Conservation (phyloP, 2,888 invertebrate species). For the Chromoteleia sp. region DNA sequence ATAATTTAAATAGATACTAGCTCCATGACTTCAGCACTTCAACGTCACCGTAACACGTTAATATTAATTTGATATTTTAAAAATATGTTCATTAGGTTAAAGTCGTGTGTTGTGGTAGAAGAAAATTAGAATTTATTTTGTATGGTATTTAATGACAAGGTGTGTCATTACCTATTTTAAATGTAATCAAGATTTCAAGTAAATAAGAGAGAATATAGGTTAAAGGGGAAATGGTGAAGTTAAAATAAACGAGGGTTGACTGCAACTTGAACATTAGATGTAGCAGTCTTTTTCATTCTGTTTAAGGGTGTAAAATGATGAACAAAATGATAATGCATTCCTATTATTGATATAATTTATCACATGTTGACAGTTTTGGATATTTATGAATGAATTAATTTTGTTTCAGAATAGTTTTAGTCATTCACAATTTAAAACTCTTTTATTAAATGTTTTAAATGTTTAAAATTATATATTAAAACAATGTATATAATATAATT, state of each 20-base stretch:
- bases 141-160: slow-evolving; percentile 3
- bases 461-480: no score
- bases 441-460: no score
- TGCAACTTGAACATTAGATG: slow-evolving; percentile 18
- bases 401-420: no score
- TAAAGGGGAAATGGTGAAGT: slow-evolving; percentile 22
- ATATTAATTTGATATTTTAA: no score
- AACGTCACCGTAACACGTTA: no score
- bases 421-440: no score
- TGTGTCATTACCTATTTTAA: slow-evolving; percentile 20
- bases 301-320: slow-evolving; percentile 30
- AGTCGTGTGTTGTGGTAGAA: no score
- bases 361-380: not conserved
- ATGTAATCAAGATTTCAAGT: slow-evolving; percentile 27
- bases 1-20: no score
- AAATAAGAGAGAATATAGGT: slow-evolving; percentile 27
- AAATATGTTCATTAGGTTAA: no score
- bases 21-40: no score
- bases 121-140: not conserved
- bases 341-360: not conserved
- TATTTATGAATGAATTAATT: not conserved
- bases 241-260: slow-evolving; percentile 32
- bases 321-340: slow-evolving; percentile 8
- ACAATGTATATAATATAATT: no score
- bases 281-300: slow-evolving; percentile 21